phyloP scores from a whole-genome alignment of 1,140 invertebrate species.

The Portunus trituberculatus region DNA sequence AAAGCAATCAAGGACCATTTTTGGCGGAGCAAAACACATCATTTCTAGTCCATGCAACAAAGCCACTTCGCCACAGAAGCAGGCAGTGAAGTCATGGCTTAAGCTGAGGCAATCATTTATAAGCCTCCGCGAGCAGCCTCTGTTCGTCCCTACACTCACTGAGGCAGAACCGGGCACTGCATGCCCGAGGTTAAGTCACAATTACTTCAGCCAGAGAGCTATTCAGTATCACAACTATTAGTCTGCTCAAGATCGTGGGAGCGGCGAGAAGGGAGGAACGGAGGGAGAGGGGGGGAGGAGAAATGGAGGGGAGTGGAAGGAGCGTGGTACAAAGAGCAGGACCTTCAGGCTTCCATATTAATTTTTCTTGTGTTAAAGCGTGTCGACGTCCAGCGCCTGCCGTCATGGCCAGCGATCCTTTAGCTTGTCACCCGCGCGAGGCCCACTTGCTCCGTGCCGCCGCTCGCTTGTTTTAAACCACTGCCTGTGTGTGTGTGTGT shows the following conservation, averaged over 20 bases:
- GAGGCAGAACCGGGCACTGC: neutral
- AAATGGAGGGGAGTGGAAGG: neutral
- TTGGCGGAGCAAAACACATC: neutral
- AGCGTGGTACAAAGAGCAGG: neutral
- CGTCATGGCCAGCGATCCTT: conserved; percentile 59
- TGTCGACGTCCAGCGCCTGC: conserved; percentile 54
- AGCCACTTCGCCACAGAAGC: neutral
- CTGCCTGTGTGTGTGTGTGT: conserved; percentile 40
- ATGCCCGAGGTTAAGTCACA: neutral
- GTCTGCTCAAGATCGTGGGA: neutral
- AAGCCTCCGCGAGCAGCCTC: neutral
- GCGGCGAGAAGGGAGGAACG: neutral
- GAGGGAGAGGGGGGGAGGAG: neutral
- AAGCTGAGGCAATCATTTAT: neutral
- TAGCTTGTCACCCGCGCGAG: conserved; percentile 38
- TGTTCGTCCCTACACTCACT: neutral
- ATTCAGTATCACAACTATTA: neutral
- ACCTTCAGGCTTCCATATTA: conserved; percentile 42
- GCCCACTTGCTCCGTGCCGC: too few species aligned
- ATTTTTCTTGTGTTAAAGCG: conserved; percentile 63
- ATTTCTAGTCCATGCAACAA: neutral
- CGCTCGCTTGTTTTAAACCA: too few species aligned
- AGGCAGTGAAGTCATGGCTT: neutral
- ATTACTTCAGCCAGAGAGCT: neutral
- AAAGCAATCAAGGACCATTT: neutral